Percentiles rank a stretch among this genome's conserved stretches.
These are phyloP conservation scores for Noctua janthe DNA, from an alignment of 2,888 invertebrate species.

Conservation along the genomic window DNA sequence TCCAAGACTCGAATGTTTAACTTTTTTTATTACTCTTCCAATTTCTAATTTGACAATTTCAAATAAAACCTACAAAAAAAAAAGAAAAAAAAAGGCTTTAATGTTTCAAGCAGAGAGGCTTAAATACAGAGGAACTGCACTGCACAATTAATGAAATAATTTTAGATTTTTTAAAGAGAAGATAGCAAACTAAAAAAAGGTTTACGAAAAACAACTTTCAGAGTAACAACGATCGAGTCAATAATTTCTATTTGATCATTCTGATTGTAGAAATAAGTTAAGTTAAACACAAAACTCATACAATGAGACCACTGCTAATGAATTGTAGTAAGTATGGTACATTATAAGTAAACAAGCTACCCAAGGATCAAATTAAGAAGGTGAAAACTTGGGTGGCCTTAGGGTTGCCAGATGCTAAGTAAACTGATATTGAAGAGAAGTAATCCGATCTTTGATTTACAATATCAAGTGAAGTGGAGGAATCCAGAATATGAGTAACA, in stretches of 20 bases:
- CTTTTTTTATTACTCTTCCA: too few relatives aligned
- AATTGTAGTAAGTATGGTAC: not conserved
- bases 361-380: not conserved
- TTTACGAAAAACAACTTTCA: not conserved
- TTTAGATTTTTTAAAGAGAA: too few relatives aligned
- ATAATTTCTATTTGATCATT: not conserved
- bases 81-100: too few relatives aligned
- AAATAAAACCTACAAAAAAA: too few relatives aligned
- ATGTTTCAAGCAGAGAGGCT: too few relatives aligned
- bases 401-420: slow-evolving; percentile 13
- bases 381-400: not conserved
- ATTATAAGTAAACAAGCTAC: not conserved
- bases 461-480: slow-evolving; percentile 25
- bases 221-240: not conserved
- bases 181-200: not conserved
- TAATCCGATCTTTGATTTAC: slow-evolving; percentile 11
- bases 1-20: too few relatives aligned
- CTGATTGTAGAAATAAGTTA: not conserved
- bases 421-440: slow-evolving; percentile 26
- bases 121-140: too few relatives aligned
- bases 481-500: not conserved
- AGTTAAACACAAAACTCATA: not conserved
- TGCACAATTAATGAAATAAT: too few relatives aligned
- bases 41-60: too few relatives aligned
- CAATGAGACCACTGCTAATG: not conserved